Conservation (phyloP, 2,888 invertebrate genomes). For the Sisyra nigra region DNA sequence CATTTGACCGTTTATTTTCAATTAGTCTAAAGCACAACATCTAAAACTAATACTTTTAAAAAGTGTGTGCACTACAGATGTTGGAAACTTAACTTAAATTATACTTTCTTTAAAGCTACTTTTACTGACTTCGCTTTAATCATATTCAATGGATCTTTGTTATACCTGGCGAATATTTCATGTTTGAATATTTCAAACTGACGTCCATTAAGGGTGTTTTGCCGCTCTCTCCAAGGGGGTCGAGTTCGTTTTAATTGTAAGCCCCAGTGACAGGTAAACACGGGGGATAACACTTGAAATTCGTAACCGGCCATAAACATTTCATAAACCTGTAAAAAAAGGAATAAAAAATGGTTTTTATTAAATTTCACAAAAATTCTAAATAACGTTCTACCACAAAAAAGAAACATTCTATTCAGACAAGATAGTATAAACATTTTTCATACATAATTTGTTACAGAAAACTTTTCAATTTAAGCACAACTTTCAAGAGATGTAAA, state of each 20-base stretch:
- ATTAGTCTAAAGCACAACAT: too few relatives aligned
- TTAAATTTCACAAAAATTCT: too few relatives aligned
- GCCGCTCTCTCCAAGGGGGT: constrained; percentile 74
- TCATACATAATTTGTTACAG: too few relatives aligned
- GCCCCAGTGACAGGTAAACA: constrained; percentile 84
- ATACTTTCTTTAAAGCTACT: not conserved
- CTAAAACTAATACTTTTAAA: too few relatives aligned
- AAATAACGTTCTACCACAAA: too few relatives aligned
- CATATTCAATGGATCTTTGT: constrained; percentile 46
- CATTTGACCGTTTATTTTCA: too few relatives aligned
- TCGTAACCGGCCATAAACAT: constrained; percentile 81
- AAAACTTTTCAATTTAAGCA: too few relatives aligned
- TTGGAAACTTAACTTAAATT: not conserved
- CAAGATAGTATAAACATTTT: too few relatives aligned
- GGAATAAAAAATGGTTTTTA: not conserved
- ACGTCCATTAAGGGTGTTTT: constrained; percentile 67
- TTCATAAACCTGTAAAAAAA: constrained; percentile 62
- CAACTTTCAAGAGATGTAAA: too few relatives aligned
- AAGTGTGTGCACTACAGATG: too few relatives aligned
- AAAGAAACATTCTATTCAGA: too few relatives aligned
- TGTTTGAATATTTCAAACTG: constrained; percentile 70
- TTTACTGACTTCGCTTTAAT: constrained; percentile 11
- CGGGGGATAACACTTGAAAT: constrained; percentile 73
- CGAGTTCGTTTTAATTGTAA: constrained; percentile 61
- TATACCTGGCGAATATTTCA: constrained; percentile 64